A percentile compares a stretch with the other conserved stretches of the same genome.
Evolutionary conservation across 1,140 invertebrate genomes (phyloP).

Genomic region (Heliothis subflexa): DNA sequence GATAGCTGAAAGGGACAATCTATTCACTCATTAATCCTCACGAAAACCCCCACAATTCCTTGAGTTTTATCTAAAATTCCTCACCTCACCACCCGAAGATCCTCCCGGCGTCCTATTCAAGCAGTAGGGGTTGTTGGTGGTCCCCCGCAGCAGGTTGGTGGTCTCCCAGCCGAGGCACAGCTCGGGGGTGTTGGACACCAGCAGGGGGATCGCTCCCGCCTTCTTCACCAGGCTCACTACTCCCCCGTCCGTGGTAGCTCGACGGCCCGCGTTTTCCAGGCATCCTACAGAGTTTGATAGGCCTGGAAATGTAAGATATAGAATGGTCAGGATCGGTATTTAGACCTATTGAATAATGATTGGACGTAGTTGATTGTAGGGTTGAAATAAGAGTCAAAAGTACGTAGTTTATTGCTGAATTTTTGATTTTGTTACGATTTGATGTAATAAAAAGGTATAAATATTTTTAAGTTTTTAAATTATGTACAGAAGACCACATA

Average conservation of each 20-base stretch:
- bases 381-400: background rate
- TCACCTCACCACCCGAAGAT: constrained; percentile 92
- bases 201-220: constrained; percentile 92
- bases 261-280: constrained; percentile 85
- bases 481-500: no score
- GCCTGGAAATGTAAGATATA: constrained; percentile 74
- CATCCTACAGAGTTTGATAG: constrained; percentile 90
- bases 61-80: background rate
- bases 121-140: constrained; percentile 93
- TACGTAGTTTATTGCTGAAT: no score
- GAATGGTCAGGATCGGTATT: no score
- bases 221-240: constrained; percentile 87
- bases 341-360: no score
- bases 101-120: constrained; percentile 89
- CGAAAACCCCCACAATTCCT: no score
- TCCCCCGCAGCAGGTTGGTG: constrained; percentile 88
- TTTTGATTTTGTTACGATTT: no score
- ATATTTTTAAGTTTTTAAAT: no score
- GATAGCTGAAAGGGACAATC: no score
- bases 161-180: constrained; percentile 91
- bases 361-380: no score
- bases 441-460: no score
- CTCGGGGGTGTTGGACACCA: constrained; percentile 94
- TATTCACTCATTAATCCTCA: no score
- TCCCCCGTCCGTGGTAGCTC: constrained; percentile 88